Evolutionary conservation across 1,140 invertebrate species (phyloP), one percentile per base, ranked within the genome.

Genomic region (Cecropterus lyciades): DNA sequence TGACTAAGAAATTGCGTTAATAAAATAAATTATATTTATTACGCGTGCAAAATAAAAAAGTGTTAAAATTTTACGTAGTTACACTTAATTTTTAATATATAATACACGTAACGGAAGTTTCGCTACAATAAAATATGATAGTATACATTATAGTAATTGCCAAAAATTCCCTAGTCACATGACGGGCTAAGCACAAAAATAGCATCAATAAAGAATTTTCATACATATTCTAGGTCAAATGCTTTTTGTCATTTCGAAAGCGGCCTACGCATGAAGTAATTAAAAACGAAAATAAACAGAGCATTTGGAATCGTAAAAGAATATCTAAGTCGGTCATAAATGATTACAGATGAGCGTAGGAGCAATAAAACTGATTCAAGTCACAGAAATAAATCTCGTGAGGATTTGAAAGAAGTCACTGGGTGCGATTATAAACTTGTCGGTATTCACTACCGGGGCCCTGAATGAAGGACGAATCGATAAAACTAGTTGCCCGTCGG

Each of bases 211-310:
- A 70, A 75, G 65, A 73, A 69, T 75, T 76, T 80, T 68, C 70
- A 67, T 72, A 78, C 76, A 79, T 82, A 83, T 85, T 81, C 80
- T 80, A 75, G 81, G 82, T 81, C 70, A 74, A 75, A 80, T 75
- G 80, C 76, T 84, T 77, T 81, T 86, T 87, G 86, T 90, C 86
- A 89, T 85, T 85, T 86, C 87, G 73, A 84, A 80, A 63, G 67
- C 80, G 69, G 72, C 87, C 89, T 81, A 92, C 87, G 87, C 86
- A 67, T 74, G 72, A 78, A 83, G 89, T 92, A 92, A 92, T 90
- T 92, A 92, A 92, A 92, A 89, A 87, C 85, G 81, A 90, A 92
- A 92, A 92, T 92, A 92, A 92, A 91, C 89, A 89, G 81, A 88
- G 75, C 87, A 84, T 76, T 79, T 83, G 78, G 75, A 89, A 90